Base-by-base conservation (phyloP, 2,888 invertebrate genomes). In the Noctua janthe region DNA sequence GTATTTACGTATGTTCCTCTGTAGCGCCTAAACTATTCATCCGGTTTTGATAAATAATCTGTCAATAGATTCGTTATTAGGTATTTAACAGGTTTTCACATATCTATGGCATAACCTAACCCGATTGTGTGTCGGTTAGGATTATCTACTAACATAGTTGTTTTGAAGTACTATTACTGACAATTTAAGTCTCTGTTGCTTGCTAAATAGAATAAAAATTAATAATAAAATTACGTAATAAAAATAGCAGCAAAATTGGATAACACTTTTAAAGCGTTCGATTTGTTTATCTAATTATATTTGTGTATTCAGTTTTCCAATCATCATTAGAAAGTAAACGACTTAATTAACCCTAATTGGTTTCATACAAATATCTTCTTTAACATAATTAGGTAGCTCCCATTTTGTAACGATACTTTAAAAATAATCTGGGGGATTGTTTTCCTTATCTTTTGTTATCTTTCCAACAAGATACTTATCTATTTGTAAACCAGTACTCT, bases 351-450 rank as follows among this genome's bases (percentile, higher is more conserved):
- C 79, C 72, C 69, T 82, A 84, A 83, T 84, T 81, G 75, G 76
- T 87, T 86, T 79, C 67, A 88, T 88, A 88, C 79, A 80, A 89
- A 89, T 89, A 81, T 82, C 84, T 81, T 79, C 71, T 78, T 89
- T 87, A 85, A 74, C 80, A 81, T 89, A 89, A 89, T 86, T 82
- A 81, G 17, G 43, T 67, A 83, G 67, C 66, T 74, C 49, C 75
- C 77, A 80, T 88, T 86, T 86, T 83, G 82, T 77, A 73, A 86
- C 51, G n/a, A 77, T 71, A 77, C 82, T 83, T 82, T 79, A 59
- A 54, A 80, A 82, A 88, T 76, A 75, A 88, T 87, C 78, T 62
- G 6, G 67, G n/a, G 76, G 54, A 89, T 86, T 81, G 80, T 43
- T 81, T 84, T 71, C 13, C 75, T 89, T 85, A 86, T 87, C 88